Evolutionary conservation across 2,888 invertebrate genomes (phyloP).

Genomic region (Scelioninae gen. 1): DNA sequence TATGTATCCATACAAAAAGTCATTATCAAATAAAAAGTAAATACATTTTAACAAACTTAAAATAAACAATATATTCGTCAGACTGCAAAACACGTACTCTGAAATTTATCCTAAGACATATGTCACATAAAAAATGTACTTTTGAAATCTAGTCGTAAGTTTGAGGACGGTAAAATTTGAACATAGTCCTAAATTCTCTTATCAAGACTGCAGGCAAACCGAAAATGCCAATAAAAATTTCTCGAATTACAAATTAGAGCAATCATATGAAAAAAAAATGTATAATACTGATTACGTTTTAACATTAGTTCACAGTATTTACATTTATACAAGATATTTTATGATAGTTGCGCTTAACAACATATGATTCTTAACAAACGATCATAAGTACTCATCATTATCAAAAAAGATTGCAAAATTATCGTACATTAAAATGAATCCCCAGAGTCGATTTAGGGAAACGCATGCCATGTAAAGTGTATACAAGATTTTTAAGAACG

Average conservation of each 20-base stretch:
- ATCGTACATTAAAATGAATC: slow-evolving; percentile 39
- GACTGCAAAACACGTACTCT: no score
- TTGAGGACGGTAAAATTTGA: no score
- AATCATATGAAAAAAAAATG: slow-evolving; percentile 33
- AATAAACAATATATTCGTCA: no score
- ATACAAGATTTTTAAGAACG: slow-evolving; percentile 16
- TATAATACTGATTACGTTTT: slow-evolving; percentile 58
- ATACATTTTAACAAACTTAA: no score
- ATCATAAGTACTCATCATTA: slow-evolving; percentile 62
- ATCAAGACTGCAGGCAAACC: neutral
- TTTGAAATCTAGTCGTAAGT: no score
- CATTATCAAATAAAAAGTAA: no score
- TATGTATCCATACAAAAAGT: no score
- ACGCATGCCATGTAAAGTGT: slow-evolving; percentile 3
- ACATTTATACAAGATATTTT: slow-evolving; percentile 56
- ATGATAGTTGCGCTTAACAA: slow-evolving; percentile 26
- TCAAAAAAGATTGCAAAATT: slow-evolving; percentile 44
- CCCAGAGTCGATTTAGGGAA: neutral
- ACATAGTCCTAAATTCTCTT: no score
- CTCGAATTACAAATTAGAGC: slow-evolving; percentile 13
- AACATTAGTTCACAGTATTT: slow-evolving; percentile 49
- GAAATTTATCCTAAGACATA: no score
- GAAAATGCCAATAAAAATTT: slow-evolving; percentile 10
- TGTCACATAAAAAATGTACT: no score
- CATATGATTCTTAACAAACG: slow-evolving; percentile 64